Percentiles rank a stretch among this genome's conserved stretches.
Evolutionary conservation across 2,888 invertebrate genomes (phyloP).

Genomic region (Criorhina ranunculi): DNA sequence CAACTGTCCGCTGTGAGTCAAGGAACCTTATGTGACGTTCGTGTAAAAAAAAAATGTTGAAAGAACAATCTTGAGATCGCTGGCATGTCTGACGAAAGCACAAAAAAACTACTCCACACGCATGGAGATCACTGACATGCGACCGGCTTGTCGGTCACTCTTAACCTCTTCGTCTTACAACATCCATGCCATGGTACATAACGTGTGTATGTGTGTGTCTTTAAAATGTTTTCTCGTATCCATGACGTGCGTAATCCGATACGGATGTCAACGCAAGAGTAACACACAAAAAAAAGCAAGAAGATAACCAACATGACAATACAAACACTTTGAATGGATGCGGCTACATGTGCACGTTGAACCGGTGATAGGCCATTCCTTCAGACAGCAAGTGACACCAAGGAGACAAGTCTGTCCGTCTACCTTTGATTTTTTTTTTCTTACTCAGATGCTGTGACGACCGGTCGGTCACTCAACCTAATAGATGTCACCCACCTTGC

Average conservation of each 20-base stretch:
- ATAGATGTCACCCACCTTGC: conserved; percentile 55
- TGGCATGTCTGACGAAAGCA: conserved; percentile 12
- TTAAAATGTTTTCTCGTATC: conserved; percentile 27
- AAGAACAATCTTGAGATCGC: conserved; percentile 14
- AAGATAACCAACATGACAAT: conserved; percentile 23
- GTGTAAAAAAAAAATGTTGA: background rate
- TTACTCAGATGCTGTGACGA: background rate
- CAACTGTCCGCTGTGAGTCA: conserved; percentile 22
- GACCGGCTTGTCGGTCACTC: conserved; percentile 22
- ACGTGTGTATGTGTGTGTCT: background rate
- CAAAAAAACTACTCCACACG: conserved; percentile 6
- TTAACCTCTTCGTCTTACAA: conserved; percentile 21
- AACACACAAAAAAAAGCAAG: background rate
- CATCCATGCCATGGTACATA: conserved; percentile 8
- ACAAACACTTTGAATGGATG: conserved; percentile 44
- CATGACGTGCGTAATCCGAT: conserved; percentile 46
- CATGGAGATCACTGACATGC: conserved; percentile 41
- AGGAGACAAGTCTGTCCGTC: conserved; percentile 15
- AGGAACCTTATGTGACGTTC: conserved; percentile 22
- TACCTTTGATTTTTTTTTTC: conserved; percentile 9
- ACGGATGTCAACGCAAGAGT: conserved; percentile 23
- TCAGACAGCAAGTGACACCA: conserved; percentile 6
- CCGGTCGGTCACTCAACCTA: conserved; percentile 61
- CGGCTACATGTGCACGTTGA: background rate
- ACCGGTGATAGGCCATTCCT: conserved; percentile 9